phyloP scores from a whole-genome alignment of 2,888 invertebrate species.

The Boloria selene region DNA sequence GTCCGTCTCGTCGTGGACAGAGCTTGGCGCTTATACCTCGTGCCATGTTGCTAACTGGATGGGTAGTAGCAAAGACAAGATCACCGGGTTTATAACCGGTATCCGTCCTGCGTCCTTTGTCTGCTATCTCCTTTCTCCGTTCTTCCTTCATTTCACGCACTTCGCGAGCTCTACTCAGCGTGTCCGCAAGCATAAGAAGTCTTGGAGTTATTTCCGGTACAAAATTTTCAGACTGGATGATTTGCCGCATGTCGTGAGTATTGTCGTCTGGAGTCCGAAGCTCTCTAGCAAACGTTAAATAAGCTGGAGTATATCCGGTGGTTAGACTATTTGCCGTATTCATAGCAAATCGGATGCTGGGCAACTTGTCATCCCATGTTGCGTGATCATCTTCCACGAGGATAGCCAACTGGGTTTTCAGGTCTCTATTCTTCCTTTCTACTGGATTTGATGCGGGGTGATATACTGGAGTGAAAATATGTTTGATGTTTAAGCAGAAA shows the following conservation, averaged over 20 bases:
- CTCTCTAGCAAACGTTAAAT: slow-evolving; percentile 44
- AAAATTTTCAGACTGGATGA: slow-evolving; percentile 45
- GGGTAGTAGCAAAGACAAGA: not conserved
- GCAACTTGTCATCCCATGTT: slow-evolving; percentile 48
- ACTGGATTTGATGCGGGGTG: slow-evolving; percentile 40
- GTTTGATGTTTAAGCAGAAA: slow-evolving; percentile 45
- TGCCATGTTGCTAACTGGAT: not conserved
- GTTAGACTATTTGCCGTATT: slow-evolving; percentile 45
- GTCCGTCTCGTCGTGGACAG: not conserved
- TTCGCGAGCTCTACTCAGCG: slow-evolving; percentile 18
- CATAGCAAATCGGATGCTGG: slow-evolving; percentile 55
- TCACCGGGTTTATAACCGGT: not conserved
- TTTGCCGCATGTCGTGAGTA: slow-evolving; percentile 16
- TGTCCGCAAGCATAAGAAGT: slow-evolving; percentile 19
- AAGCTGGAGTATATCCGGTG: slow-evolving; percentile 40
- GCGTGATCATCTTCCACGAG: slow-evolving; percentile 41
- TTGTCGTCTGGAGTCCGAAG: slow-evolving; percentile 39
- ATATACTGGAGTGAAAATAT: slow-evolving; percentile 40
- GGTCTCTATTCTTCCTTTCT: slow-evolving; percentile 38
- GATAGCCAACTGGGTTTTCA: slow-evolving; percentile 40
- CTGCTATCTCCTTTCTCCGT: not conserved
- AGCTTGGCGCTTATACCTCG: not conserved
- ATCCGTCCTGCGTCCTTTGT: not conserved
- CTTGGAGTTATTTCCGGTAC: slow-evolving; percentile 40
- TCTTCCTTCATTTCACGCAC: not conserved